These are phyloP conservation scores for Pholis gunnellus DNA, from an alignment of 2,113 vertebrate genomes.

Conservation along the genomic window DNA sequence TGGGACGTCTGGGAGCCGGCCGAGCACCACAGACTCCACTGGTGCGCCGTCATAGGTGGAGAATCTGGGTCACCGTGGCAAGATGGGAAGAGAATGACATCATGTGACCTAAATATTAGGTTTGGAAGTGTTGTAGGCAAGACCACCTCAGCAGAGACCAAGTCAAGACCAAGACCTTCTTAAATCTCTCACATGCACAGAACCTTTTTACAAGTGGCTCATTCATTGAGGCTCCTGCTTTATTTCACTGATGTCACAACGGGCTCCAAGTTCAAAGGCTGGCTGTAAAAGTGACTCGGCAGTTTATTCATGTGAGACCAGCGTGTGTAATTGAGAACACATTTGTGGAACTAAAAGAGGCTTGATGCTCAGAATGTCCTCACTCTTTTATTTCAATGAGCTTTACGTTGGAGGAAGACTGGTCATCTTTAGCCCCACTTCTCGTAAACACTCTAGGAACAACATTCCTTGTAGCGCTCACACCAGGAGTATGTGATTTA, in stretches of 20 bases:
- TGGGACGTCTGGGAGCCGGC: conserved; percentile 29
- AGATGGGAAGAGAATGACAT: background rate
- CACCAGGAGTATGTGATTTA: background rate
- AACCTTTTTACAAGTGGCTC: too few relatives aligned
- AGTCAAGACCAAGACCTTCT: background rate
- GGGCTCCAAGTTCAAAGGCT: too few relatives aligned
- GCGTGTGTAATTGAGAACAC: too few relatives aligned
- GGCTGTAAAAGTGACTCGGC: too few relatives aligned
- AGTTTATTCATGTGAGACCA: too few relatives aligned
- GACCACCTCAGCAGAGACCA: background rate
- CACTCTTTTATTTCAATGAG: too few relatives aligned
- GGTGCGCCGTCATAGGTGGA: conserved; percentile 44
- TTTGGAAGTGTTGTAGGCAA: too few relatives aligned
- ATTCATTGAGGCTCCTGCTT: too few relatives aligned
- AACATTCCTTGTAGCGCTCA: background rate
- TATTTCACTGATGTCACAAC: too few relatives aligned
- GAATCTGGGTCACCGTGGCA: conserved; percentile 54
- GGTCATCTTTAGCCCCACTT: too few relatives aligned
- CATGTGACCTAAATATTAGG: background rate
- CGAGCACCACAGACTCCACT: conserved; percentile 19
- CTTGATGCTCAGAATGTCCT: background rate
- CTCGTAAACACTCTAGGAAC: background rate
- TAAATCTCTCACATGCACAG: too few relatives aligned
- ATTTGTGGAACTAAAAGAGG: background rate
- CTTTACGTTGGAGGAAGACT: background rate